Evolutionary conservation across 2,113 vertebrate genomes (phyloP).

Genomic region (Mormoops blainvillei): DNA sequence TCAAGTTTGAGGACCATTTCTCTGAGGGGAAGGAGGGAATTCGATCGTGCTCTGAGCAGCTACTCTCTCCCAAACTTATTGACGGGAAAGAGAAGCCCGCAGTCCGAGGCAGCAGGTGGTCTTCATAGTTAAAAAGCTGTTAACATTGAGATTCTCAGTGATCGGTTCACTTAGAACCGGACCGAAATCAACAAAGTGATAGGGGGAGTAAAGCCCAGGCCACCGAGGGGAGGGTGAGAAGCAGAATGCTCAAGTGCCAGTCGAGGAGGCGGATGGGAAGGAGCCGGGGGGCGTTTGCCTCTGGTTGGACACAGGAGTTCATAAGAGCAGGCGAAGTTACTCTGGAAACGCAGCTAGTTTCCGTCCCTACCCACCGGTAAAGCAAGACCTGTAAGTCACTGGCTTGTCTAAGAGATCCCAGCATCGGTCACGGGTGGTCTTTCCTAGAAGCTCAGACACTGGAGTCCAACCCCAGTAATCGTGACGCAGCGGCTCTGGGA

Average conservation of each 20-base stretch:
- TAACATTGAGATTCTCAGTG: neutral
- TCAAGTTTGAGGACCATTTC: neutral
- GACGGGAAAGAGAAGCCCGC: neutral
- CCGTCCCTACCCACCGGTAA: neutral
- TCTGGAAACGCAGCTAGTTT: neutral
- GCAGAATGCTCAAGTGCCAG: too few species aligned
- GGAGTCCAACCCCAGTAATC: neutral
- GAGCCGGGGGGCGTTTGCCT: neutral
- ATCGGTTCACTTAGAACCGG: too few species aligned
- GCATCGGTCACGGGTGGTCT: neutral
- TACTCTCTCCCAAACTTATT: neutral
- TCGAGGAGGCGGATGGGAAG: fast-evolving
- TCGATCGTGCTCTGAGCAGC: neutral
- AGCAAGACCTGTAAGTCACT: neutral
- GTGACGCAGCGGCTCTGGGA: neutral
- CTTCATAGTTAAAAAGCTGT: neutral
- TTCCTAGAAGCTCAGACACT: neutral
- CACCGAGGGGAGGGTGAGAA: neutral
- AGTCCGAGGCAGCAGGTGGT: neutral
- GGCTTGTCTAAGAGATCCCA: neutral
- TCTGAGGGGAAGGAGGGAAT: neutral
- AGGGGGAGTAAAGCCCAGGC: too few species aligned
- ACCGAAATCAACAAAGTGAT: neutral
- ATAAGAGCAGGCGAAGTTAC: neutral
- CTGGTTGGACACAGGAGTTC: neutral